phyloP scores from a whole-genome alignment of 2,797 vertebrate species.

The Erithacus rubecula region DNA sequence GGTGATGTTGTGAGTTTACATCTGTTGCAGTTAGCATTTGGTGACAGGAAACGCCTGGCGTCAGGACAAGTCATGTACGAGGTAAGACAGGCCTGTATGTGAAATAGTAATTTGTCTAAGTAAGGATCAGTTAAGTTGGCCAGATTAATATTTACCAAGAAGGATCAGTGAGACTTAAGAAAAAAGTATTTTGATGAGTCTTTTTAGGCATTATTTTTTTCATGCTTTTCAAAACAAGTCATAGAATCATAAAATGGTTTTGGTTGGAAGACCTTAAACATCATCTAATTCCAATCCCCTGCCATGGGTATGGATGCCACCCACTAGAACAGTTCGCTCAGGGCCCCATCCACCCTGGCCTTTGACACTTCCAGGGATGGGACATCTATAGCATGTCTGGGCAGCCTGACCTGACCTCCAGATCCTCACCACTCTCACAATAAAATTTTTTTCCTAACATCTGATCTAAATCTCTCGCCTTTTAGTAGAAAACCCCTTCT shows the following conservation, averaged over 20 bases:
- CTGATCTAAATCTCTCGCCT: background rate
- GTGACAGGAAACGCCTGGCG: conserved; percentile 86
- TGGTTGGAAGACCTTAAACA: background rate
- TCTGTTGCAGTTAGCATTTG: conserved; percentile 91
- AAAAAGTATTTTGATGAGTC: background rate
- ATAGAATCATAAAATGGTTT: background rate
- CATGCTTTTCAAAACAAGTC: background rate
- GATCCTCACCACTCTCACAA: background rate
- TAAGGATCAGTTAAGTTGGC: background rate
- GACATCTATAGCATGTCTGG: background rate
- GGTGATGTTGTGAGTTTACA: conserved; percentile 89
- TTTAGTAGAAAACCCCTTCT: background rate
- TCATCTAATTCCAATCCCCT: background rate
- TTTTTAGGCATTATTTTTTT: background rate
- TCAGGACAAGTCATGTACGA: conserved; percentile 95
- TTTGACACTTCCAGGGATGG: background rate
- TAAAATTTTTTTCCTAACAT: background rate
- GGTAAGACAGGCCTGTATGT: conserved; percentile 73
- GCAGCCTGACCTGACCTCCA: background rate
- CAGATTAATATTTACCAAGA: background rate
- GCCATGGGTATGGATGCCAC: background rate
- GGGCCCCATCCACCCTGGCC: background rate
- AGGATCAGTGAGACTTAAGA: background rate
- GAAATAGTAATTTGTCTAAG: background rate
- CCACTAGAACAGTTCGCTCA: background rate